Evolutionary conservation across 2,113 vertebrate genomes (phyloP).

Genomic region (Nothoprocta pentlandii): DNA sequence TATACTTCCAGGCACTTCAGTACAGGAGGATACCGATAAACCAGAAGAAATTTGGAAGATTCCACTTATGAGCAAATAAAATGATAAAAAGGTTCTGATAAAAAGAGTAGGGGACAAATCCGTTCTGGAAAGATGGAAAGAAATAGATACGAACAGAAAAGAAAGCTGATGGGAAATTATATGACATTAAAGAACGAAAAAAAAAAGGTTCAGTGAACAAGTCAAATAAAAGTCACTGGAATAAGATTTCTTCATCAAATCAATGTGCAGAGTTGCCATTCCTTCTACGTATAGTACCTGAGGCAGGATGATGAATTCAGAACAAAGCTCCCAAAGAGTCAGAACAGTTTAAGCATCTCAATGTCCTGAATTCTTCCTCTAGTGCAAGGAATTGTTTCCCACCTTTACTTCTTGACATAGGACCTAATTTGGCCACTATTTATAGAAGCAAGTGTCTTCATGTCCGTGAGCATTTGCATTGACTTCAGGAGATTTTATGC

Average conservation of each 20-base stretch:
- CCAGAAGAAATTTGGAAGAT: background rate
- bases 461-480: background rate
- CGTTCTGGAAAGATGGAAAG: background rate
- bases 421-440: background rate
- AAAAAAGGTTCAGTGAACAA: background rate
- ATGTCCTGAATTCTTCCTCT: background rate
- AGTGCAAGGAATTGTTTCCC: background rate
- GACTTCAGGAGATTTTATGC: background rate
- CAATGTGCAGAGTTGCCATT: background rate
- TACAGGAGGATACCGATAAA: background rate
- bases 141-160: background rate
- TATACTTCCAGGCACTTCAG: background rate
- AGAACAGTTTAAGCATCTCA: background rate
- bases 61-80: background rate
- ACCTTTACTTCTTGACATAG: background rate
- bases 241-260: background rate
- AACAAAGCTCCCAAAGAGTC: background rate
- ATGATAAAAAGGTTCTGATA: background rate
- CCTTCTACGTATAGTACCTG: background rate
- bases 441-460: background rate
- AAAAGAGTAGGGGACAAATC: constrained; percentile 6
- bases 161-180: background rate
- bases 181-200: background rate
- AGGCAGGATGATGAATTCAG: background rate
- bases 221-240: background rate